These are phyloP conservation scores for Sipha maydis DNA, from an alignment of 2,888 invertebrate genomes.

Conservation along the genomic window DNA sequence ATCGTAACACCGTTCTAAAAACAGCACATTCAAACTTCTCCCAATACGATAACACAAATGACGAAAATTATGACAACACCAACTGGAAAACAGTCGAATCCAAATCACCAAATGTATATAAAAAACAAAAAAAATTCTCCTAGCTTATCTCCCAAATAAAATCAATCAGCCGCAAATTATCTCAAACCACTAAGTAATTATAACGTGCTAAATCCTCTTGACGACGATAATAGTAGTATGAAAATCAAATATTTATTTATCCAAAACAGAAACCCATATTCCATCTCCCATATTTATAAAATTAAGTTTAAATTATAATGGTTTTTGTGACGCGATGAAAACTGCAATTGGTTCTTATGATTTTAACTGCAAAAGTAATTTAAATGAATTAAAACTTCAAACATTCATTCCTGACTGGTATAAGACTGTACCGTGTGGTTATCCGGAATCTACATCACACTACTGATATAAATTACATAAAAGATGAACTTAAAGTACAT, in stretches of 20 bases:
- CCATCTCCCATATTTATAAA: slow-evolving; percentile 16
- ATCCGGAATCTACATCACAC: too few species aligned
- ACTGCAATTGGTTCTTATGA: not conserved
- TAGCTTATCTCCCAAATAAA: not conserved
- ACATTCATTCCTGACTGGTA: not conserved
- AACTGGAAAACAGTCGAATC: too few species aligned
- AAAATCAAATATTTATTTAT: not conserved
- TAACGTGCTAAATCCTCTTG: not conserved
- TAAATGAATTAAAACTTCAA: not conserved
- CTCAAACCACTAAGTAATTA: not conserved
- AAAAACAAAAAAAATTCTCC: not conserved
- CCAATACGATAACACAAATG: too few species aligned
- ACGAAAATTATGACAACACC: too few species aligned
- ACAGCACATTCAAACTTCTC: too few species aligned
- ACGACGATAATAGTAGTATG: not conserved
- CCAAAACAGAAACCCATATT: too few species aligned
- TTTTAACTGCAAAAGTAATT: too few species aligned
- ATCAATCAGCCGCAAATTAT: not conserved
- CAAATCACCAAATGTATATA: not conserved
- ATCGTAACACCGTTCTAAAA: too few species aligned
- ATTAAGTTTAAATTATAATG: not conserved
- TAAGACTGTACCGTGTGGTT: not conserved
- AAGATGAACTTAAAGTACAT: not conserved
- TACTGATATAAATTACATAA: too few species aligned
- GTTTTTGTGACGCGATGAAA: slow-evolving; percentile 4